Evolutionary conservation across 2,113 vertebrate genomes (phyloP).

Genomic region (Hoplias malabaricus): DNA sequence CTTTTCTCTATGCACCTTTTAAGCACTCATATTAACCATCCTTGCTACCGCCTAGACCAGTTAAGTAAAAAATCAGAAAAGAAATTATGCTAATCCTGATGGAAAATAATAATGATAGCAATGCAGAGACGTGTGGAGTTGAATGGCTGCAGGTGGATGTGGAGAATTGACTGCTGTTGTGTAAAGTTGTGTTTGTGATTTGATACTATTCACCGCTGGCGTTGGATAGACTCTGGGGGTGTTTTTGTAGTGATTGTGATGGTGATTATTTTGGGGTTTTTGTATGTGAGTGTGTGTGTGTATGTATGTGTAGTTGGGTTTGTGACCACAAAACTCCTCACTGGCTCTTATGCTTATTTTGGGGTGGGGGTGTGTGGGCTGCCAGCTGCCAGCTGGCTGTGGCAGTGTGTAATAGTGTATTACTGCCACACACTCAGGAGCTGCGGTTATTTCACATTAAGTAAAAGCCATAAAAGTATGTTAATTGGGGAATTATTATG

Average conservation of each 20-base stretch:
- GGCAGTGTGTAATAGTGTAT: too few relatives aligned
- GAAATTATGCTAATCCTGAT: slow-evolving; percentile 44
- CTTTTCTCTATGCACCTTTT: slow-evolving; percentile 86
- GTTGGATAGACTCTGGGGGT: slow-evolving; percentile 53
- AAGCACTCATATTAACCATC: slow-evolving; percentile 99
- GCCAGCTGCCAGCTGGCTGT: slow-evolving; percentile 24
- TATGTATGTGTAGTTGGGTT: slow-evolving; percentile 63
- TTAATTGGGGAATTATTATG: too few relatives aligned
- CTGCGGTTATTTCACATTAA: too few relatives aligned
- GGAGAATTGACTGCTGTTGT: slow-evolving; percentile 7
- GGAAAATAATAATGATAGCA: background rate
- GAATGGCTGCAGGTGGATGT: background rate
- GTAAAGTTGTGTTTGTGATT: slow-evolving; percentile 6
- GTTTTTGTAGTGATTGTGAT: slow-evolving; percentile 60
- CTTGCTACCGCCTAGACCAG: slow-evolving; percentile 99
- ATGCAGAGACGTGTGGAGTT: background rate
- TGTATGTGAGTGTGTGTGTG: too few relatives aligned
- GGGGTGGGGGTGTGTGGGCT: slow-evolving; percentile 33
- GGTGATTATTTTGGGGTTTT: slow-evolving; percentile 52
- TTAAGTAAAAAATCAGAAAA: slow-evolving; percentile 88
- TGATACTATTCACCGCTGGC: slow-evolving; percentile 51
- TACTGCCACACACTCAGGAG: too few relatives aligned
- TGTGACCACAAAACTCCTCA: slow-evolving; percentile 65
- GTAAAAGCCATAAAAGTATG: too few relatives aligned
- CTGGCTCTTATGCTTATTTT: slow-evolving; percentile 70